Evolutionary conservation across 2,888 invertebrate genomes (phyloP), one percentile per base, ranked within the genome.

Genomic region (Sinodicranocentrus sp.): DNA sequence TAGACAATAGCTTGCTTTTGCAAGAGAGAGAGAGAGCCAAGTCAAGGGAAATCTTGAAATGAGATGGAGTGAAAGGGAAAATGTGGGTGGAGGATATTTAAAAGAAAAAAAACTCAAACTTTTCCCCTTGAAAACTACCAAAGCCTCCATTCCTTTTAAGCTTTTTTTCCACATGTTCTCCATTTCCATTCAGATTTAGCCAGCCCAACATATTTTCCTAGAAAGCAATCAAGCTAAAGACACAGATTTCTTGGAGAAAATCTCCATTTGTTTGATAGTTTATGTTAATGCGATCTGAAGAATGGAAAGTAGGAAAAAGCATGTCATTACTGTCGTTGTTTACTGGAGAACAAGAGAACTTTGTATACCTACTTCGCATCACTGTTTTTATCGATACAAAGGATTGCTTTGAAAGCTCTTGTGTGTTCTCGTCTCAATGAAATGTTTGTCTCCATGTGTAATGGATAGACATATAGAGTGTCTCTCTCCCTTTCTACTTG

Each of bases 141-240:
- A 28, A 48, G 44, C 23, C 19, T 43, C 54, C 28, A 43, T 54
- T 25, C 59, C 59, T 25, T 15, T 28, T 52, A 48, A 75, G 33
- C 39, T 65, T 63, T 54, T 65, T 76, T 39, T 33, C 5, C 39
- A 19, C 10, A 39, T 28, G 26, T 23, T 63, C 21, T 26, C 63
- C 28, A 13, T 10, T 63, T 63, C 21, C 68, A 59, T 59, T 68
- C 44, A 78, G 54, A 67, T 70, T 78, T 59, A 28, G 25, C 43
- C 77, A 44, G 26, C 61, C 71, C 61, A 48, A 61, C 78, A 78
- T 71, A 63, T 61, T 63, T 78, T 79, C 71, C 19, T 52, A 61
- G 79, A 79, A 57, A 79, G 79, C 71, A 79, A 79, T 79, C 79
- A 79, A 26, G 13, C 71, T 79, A 79, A 72, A 79, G 48, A 79